These are phyloP conservation scores for Melitaea cinxia DNA, from an alignment of 1,140 invertebrate genomes.

Conservation along the genomic window DNA sequence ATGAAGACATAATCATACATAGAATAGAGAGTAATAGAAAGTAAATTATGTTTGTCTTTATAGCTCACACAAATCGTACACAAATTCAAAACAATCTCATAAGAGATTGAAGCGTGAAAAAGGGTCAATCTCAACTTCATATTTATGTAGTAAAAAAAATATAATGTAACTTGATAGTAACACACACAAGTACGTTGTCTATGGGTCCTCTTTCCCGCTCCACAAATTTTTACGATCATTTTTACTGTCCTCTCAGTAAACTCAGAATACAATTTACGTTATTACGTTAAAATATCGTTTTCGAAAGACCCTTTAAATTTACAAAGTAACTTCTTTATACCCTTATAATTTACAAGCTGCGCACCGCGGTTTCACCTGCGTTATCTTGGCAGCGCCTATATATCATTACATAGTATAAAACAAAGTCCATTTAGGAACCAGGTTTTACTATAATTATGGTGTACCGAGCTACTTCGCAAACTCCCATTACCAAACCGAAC, in stretches of 20 bases:
- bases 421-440: no score
- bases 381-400: no score
- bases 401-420: no score
- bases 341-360: neutral
- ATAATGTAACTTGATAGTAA: neutral
- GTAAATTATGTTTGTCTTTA: no score
- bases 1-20: no score
- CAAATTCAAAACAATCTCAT: no score
- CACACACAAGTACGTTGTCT: neutral
- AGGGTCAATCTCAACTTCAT: no score
- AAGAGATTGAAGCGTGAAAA: no score
- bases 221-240: constrained; percentile 14
- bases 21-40: no score
- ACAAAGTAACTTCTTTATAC: neutral
- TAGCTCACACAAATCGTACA: no score
- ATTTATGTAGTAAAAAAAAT: neutral
- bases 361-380: neutral
- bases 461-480: no score
- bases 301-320: neutral
- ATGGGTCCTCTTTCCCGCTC: neutral
- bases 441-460: no score
- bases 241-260: neutral
- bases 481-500: neutral
- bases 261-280: neutral
- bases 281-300: neutral